Conservation (phyloP, 2,113 vertebrate species). For the Aspidoscelis tigris region DNA sequence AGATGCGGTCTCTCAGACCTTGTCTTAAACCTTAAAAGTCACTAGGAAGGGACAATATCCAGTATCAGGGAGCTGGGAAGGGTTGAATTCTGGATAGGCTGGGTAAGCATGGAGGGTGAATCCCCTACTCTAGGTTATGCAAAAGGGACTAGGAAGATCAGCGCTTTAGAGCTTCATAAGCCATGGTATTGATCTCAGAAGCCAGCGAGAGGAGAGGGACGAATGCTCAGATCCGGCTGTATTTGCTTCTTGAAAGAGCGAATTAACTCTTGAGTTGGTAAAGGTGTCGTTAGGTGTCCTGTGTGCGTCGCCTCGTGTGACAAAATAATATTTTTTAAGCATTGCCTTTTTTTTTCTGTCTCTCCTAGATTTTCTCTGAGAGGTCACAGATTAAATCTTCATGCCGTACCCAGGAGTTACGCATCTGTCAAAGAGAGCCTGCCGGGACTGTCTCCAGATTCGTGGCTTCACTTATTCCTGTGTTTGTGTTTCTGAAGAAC, state of each 20-base stretch:
- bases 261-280: not conserved
- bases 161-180: not conserved
- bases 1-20: not conserved
- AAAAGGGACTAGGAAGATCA: not conserved
- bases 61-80: not conserved
- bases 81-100: not conserved
- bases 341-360: constrained; percentile 47
- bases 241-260: not conserved
- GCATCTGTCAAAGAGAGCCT: constrained; percentile 27
- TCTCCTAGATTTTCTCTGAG: constrained; percentile 36
- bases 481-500: constrained; percentile 34
- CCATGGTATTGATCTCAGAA: not conserved
- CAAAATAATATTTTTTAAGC: constrained; percentile 9
- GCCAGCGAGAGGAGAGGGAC: not conserved
- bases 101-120: not conserved
- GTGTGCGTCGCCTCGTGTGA: not conserved
- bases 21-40: not conserved
- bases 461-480: constrained; percentile 38
- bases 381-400: constrained; percentile 19
- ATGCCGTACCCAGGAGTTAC: constrained; percentile 38
- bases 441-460: constrained; percentile 37
- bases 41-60: not conserved
- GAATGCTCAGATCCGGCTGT: not conserved
- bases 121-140: not conserved
- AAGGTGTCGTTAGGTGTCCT: constrained; percentile 1